These are phyloP conservation scores for Euphydryas editha DNA, from an alignment of 2,888 invertebrate species.

Conservation along the genomic window DNA sequence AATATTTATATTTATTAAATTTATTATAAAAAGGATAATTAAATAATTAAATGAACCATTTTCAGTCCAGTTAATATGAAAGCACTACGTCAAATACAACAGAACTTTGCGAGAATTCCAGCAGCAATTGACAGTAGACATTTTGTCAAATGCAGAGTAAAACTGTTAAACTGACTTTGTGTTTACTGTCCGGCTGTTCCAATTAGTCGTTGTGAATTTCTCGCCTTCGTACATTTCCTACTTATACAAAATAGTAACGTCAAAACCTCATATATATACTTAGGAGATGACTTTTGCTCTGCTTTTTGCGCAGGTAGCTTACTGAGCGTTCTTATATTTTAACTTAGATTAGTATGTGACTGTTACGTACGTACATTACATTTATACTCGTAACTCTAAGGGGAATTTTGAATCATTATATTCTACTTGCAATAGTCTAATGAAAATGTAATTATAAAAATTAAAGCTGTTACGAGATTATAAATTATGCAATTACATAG, in stretches of 20 bases:
- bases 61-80: slow-evolving; percentile 13
- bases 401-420: no score
- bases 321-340: no score
- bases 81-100: slow-evolving; percentile 10
- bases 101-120: slow-evolving; percentile 30
- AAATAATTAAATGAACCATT: neutral
- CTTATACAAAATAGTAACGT: neutral
- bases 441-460: no score
- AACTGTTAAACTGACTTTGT: slow-evolving; percentile 30
- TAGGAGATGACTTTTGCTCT: neutral
- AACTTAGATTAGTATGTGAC: no score
- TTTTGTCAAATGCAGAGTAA: slow-evolving; percentile 37
- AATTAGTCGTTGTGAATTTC: slow-evolving; percentile 23
- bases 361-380: no score
- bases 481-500: no score
- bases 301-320: no score
- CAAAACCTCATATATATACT: neutral
- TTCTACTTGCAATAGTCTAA: no score
- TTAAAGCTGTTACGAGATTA: no score
- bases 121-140: slow-evolving; percentile 34
- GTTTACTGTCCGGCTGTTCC: slow-evolving; percentile 33
- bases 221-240: neutral
- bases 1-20: no score
- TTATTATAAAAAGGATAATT: neutral
- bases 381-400: no score